Conservation (phyloP, 2,888 invertebrate genomes). For the Meliscaeva auricollis region DNA sequence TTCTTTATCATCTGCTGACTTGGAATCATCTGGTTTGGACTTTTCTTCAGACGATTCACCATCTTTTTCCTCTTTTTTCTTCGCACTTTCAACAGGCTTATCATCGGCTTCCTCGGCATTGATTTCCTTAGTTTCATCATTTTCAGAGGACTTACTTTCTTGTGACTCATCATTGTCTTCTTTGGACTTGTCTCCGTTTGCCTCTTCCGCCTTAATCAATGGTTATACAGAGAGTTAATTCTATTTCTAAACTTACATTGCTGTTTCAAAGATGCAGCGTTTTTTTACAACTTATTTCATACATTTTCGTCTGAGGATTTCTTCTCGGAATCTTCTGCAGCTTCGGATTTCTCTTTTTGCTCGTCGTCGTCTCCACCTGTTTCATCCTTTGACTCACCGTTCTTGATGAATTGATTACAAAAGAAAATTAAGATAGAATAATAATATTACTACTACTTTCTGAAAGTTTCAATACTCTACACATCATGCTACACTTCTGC, state of each 20-base stretch:
- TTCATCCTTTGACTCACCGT: constrained; percentile 64
- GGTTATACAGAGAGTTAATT: constrained; percentile 58
- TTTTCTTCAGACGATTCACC: constrained; percentile 30
- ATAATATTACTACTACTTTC: constrained; percentile 10
- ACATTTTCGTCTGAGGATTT: constrained; percentile 64
- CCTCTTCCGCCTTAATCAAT: constrained; percentile 72
- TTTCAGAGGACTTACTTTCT: constrained; percentile 44
- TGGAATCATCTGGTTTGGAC: constrained; percentile 37
- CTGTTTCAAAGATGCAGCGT: not conserved
- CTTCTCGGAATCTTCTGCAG: constrained; percentile 57
- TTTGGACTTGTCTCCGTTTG: constrained; percentile 58
- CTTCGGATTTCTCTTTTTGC: constrained; percentile 51
- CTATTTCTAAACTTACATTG: constrained; percentile 31
- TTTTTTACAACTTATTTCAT: constrained; percentile 64
- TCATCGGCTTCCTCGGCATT: constrained; percentile 38
- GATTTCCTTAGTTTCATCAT: constrained; percentile 39
- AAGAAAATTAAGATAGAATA: constrained; percentile 25
- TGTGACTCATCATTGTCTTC: constrained; percentile 72
- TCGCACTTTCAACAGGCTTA: constrained; percentile 21
- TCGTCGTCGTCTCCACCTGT: constrained; percentile 54
- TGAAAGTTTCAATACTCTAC: constrained; percentile 47
- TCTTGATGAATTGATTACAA: constrained; percentile 44
- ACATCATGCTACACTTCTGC: constrained; percentile 66
- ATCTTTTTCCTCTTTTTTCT: constrained; percentile 59
- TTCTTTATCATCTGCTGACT: constrained; percentile 42